Evolutionary conservation across 2,888 invertebrate genomes (phyloP).

Genomic region (Cantharis lateralis): DNA sequence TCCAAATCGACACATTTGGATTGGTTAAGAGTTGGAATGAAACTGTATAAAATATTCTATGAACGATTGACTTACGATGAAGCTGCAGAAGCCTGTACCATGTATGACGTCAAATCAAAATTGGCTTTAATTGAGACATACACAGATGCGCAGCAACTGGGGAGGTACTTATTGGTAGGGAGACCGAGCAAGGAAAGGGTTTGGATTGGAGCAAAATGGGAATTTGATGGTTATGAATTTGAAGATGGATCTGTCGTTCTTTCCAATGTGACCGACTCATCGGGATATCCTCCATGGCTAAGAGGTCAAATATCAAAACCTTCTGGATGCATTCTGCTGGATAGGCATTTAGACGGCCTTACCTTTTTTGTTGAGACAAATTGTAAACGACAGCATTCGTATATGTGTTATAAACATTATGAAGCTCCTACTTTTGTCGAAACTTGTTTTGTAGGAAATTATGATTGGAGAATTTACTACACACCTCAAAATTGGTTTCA

Average conservation of each 20-base stretch:
- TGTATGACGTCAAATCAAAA: not conserved
- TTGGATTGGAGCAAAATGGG: slow-evolving; percentile 58
- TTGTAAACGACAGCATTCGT: not conserved
- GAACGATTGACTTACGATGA: not conserved
- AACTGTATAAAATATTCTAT: slow-evolving; percentile 5
- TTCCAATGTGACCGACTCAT: not conserved
- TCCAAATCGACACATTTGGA: not conserved
- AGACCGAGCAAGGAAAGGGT: slow-evolving; percentile 7
- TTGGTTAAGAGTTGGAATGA: not conserved
- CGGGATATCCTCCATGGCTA: slow-evolving; percentile 4
- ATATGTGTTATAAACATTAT: slow-evolving; percentile 5
- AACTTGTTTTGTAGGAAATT: not conserved
- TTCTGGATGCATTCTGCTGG: not conserved
- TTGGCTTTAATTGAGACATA: not conserved
- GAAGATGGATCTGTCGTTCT: not conserved
- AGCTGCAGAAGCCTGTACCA: not conserved
- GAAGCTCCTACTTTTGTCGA: not conserved
- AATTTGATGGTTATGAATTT: slow-evolving; percentile 49
- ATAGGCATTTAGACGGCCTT: not conserved
- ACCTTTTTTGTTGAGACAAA: slow-evolving; percentile 4
- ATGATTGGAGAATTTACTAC: slow-evolving; percentile 5
- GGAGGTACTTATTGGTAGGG: slow-evolving; percentile 1
- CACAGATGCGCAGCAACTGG: not conserved
- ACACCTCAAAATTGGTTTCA: not conserved
- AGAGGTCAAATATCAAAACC: not conserved